These are phyloP conservation scores for Coenonympha glycerion DNA, from an alignment of 2,888 invertebrate species.

Conservation along the genomic window DNA sequence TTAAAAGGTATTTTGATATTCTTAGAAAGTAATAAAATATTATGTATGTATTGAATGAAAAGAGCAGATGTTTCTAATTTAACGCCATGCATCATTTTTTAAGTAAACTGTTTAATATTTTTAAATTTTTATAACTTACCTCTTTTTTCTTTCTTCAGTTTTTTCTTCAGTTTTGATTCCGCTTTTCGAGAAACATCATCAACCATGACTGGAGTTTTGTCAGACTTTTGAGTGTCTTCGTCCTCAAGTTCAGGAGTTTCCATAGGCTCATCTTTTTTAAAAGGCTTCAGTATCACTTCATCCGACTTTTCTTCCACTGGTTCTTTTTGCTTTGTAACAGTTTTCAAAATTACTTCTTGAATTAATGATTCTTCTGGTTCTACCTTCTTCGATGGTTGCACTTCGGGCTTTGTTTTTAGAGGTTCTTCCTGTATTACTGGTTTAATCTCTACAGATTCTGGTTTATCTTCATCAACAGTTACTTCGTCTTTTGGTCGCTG, in stretches of 20 bases:
- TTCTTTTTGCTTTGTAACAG: constrained; percentile 44
- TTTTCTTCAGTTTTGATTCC: constrained; percentile 42
- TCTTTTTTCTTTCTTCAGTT: constrained; percentile 19
- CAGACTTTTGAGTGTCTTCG: constrained; percentile 15
- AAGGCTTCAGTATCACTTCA: constrained; percentile 39
- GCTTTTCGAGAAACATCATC: constrained; percentile 37
- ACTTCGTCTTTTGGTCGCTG: constrained; percentile 37
- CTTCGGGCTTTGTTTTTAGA: constrained; percentile 28
- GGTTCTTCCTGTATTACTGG: constrained; percentile 13
- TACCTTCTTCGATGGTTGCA: constrained; percentile 42
- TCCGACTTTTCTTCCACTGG: constrained; percentile 43
- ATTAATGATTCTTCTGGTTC: constrained; percentile 29
- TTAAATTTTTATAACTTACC: neutral
- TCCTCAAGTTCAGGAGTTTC: constrained; percentile 37
- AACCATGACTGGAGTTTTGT: neutral
- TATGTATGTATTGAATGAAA: neutral
- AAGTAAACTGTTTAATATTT: constrained; percentile 1
- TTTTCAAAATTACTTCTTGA: constrained; percentile 66
- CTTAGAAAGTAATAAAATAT: neutral
- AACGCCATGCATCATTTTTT: constrained; percentile 60
- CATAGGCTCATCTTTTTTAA: constrained; percentile 28
- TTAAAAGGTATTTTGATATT: too few species aligned
- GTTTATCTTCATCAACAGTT: constrained; percentile 52
- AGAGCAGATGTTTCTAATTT: neutral
- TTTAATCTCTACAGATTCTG: constrained; percentile 46